A percentile compares a stretch with the other conserved stretches of the same genome.
These are phyloP conservation scores for Lota lota DNA, from an alignment of 2,113 vertebrate species.

Conservation along the genomic window DNA sequence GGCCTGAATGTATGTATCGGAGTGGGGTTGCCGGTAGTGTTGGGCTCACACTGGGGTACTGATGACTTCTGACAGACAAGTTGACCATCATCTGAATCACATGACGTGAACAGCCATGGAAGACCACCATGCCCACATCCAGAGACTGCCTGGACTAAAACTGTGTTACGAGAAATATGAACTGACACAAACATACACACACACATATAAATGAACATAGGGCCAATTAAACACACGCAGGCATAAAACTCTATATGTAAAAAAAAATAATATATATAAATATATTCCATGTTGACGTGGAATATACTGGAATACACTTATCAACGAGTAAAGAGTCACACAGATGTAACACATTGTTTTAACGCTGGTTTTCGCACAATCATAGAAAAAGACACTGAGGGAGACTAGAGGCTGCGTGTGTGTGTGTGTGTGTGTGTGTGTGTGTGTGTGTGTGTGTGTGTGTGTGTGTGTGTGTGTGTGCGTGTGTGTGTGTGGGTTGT, in stretches of 20 bases:
- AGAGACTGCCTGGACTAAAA: background rate
- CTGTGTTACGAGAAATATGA: too few species aligned
- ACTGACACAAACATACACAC: background rate
- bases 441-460: too few species aligned
- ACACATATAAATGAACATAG: background rate
- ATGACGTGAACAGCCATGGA: background rate
- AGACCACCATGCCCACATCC: background rate
- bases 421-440: too few species aligned
- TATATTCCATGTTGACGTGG: too few species aligned
- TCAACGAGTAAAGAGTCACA: too few species aligned
- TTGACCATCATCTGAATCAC: background rate
- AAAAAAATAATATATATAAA: too few species aligned
- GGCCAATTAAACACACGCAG: background rate
- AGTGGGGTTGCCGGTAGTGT: background rate
- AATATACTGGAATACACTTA: too few species aligned
- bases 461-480: too few species aligned
- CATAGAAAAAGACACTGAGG: too few species aligned
- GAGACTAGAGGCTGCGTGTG: too few species aligned
- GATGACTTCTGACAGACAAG: conserved; percentile 4
- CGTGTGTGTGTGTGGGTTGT: conserved; percentile 7
- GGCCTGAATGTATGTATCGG: background rate
- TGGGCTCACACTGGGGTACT: background rate
- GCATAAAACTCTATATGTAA: background rate
- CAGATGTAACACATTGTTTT: too few species aligned
- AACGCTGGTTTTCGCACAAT: too few species aligned